A percentile compares a stretch with the other conserved stretches of the same genome.
Conservation (phyloP, 1,140 invertebrate genomes). For the Bilobella aurantiaca region DNA sequence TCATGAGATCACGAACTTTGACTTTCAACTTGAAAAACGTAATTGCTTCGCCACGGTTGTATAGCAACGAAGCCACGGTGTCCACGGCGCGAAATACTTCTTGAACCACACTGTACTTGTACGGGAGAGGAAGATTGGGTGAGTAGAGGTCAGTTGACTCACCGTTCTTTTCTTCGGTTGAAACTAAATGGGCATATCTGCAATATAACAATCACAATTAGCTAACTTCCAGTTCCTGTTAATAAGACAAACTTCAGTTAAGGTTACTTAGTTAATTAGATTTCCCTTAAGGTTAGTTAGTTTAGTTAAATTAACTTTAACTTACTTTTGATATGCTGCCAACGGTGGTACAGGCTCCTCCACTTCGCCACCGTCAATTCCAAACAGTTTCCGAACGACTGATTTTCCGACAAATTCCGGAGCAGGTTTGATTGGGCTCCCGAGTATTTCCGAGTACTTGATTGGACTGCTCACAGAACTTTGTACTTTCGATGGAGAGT, state of each 20-base stretch:
- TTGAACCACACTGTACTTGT: conserved; percentile 63
- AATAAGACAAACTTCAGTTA: too few species aligned
- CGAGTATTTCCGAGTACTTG: neutral
- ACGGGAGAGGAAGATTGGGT: conserved; percentile 56
- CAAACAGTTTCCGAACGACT: neutral
- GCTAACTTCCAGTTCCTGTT: too few species aligned
- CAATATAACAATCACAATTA: too few species aligned
- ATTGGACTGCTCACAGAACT: neutral
- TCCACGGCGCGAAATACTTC: conserved; percentile 76
- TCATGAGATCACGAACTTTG: conserved; percentile 71
- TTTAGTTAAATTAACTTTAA: too few species aligned
- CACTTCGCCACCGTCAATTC: neutral
- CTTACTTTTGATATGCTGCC: neutral
- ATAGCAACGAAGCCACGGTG: conserved; percentile 69
- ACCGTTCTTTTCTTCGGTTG: neutral
- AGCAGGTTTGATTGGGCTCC: neutral
- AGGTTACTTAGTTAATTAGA: too few species aligned
- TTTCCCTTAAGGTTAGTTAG: too few species aligned
- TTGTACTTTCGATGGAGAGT: neutral
- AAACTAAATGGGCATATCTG: neutral
- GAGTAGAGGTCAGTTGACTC: neutral
- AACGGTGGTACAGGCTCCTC: neutral
- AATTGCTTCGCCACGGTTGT: conserved; percentile 74
- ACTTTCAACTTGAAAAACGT: conserved; percentile 77
- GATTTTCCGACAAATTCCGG: neutral